Conservation (phyloP, 37 sponge, comb jelly and placozoan genomes). For the Beroe ovata region DNA sequence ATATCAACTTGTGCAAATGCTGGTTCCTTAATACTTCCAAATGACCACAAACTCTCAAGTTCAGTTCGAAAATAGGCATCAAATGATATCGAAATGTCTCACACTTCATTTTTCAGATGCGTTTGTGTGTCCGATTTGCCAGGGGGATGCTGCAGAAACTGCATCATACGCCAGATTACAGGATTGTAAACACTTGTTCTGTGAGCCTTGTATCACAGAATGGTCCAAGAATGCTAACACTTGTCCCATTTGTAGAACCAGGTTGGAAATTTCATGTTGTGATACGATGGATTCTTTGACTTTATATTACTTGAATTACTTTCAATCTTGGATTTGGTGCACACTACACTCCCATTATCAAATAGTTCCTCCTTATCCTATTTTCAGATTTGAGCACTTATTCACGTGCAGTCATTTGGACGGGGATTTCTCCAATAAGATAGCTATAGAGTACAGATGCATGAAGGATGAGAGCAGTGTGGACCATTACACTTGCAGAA, state of each 20-base stretch:
- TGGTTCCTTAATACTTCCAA: neutral
- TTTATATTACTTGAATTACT: too few relatives aligned
- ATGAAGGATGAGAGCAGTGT: neutral
- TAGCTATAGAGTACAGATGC: neutral
- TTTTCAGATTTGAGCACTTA: conserved; percentile 19
- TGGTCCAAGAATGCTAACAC: conserved; percentile 64
- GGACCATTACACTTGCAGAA: conserved; percentile 44
- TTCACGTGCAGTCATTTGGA: neutral
- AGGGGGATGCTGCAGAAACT: conserved; percentile 20
- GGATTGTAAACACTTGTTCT: conserved; percentile 37
- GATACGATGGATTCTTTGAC: too few relatives aligned
- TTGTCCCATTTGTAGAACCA: conserved; percentile 44
- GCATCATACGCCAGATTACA: conserved; percentile 14
- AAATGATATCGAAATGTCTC: too few relatives aligned
- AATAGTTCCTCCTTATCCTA: neutral
- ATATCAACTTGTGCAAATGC: neutral
- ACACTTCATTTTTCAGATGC: neutral
- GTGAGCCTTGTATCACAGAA: conserved; percentile 55
- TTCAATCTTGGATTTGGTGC: neutral
- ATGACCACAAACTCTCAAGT: too few relatives aligned
- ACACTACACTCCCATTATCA: neutral
- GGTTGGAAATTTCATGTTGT: too few relatives aligned
- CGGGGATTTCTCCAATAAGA: conserved; percentile 1
- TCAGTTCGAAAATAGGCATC: neutral
- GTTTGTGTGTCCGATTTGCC: conserved; percentile 56